Base-by-base conservation (phyloP, 2,888 invertebrate genomes). In the Ephialtes manifestator region DNA sequence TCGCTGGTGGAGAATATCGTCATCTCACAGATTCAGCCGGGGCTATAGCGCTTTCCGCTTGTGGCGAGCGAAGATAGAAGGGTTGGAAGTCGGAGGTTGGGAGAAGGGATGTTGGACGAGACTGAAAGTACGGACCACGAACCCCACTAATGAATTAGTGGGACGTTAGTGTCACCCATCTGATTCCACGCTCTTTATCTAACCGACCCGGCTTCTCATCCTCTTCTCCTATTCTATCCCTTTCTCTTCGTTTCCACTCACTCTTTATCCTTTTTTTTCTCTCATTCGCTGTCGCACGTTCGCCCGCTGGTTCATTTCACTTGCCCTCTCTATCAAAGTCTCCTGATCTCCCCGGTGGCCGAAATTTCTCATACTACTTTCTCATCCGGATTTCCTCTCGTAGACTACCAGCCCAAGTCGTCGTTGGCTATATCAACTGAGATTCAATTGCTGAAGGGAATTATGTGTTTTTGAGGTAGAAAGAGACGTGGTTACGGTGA, bases 151-250 rank as follows among this genome's bases (percentile, higher is more conserved):
- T 74, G 74, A 74, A 74, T 74, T 74, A 74, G 74, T 74, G 60
- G 74, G 60, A 74, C 74, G 60, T 74, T 74, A 74, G 58, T 74
- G 74, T 74, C 74, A 58, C 60, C 74, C 46, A 60, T 74, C 74
- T 74, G 74, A 74, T 74, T 74, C 74, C 74, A 46, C 74, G 60
- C 74, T 74, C 74, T 74, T 74, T 74, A 74, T 74, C 74, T 60
- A 74, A 74, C 74, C 60, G 74, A 72, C 72, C 24, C 39, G 24
- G 60, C 60, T 58, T 46, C 60, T 74, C 74, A 43, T 58, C 55
- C 72, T 55, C 72, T 24, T 24, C 20, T 51, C 55, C 39, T 55
- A 31, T 74, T 74, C 58, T 7, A 13, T 60, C 28, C 31, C 43
- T 60, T 74, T 28, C 15, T 39, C 55, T 39, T 20, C 24, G 28